A percentile compares a stretch with the other conserved stretches of the same genome.
Conservation (phyloP, 1,140 invertebrate genomes). For the Lanistes nyassanus region DNA sequence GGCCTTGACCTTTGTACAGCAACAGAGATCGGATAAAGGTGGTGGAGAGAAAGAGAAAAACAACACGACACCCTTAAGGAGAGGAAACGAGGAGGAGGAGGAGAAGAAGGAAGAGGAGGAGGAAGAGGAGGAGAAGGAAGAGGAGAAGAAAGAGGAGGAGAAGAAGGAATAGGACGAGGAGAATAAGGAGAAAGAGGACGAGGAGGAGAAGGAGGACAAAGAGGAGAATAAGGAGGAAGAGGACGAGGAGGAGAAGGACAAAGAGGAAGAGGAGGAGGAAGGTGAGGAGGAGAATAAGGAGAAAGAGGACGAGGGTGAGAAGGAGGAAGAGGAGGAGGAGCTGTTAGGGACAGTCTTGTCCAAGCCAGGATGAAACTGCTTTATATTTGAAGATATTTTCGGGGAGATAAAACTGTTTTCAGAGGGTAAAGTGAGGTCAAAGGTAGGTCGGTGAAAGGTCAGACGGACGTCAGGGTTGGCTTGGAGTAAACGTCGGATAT, state of each 20-base stretch:
- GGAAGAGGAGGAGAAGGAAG: not conserved
- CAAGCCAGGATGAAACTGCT: no score
- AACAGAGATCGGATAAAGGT: not conserved
- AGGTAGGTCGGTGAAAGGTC: no score
- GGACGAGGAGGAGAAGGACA: not conserved
- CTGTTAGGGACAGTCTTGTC: no score
- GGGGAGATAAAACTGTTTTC: no score
- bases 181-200: not conserved
- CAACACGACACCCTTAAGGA: no score
- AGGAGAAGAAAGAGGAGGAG: not conserved
- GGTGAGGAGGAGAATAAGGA: not conserved
- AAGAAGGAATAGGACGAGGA: not conserved
- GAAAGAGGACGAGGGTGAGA: not conserved
- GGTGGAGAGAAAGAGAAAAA: not conserved
- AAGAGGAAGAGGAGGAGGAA: not conserved
- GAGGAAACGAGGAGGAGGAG: not conserved
- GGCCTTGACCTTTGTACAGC: no score
- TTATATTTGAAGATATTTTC: no score
- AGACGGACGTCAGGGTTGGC: no score
- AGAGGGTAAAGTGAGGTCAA: no score
- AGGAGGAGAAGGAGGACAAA: not conserved
- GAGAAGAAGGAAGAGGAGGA: not conserved
- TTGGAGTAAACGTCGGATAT: no score
- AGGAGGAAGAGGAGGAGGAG: no score
- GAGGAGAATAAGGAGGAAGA: not conserved